Evolutionary conservation across 1,140 invertebrate genomes (phyloP), one percentile per base, ranked within the genome.

Genomic region (Ceratoteleas bidentatus): DNA sequence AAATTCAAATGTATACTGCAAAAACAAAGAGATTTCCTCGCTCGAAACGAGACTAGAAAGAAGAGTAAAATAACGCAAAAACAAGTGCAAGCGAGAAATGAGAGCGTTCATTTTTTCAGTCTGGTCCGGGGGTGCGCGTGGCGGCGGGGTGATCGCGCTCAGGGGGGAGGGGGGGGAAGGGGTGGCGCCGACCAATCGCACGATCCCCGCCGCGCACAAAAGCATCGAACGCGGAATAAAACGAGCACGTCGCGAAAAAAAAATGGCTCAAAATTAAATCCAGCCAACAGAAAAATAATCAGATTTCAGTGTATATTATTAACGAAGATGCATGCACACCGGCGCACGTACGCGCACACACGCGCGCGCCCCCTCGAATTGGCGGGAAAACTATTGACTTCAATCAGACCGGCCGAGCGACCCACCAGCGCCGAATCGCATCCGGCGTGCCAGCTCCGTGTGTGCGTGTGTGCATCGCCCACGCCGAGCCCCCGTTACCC

Each of bases 251-350:
- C 53, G 72, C 65, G 69, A 36, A 43, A 84, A 84, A 73, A 79
- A 83, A 85, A 81, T 75, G 62, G 87, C 86, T 89, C 80, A 85
- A 89, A 90, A 90, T 91, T 90, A 91, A 91, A 91, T 90, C 85
- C 84, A 87, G 77, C 84, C 83, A 86, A 85, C 85, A 88, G 87
- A 90, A 90, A 90, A 91, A 91, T 90, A 90, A 91, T 91, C 87
- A 90, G 89, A 90, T 90, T 90, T 90, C 84, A 86, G 84, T 87
- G 87, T 90, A 88, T 88, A 90, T 90, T 90, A 91, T 90, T 90
- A 90, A 89, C 85, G 88, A 85, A 86, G 84, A 84, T 85, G 84
- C 83, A 82, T 69, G 78, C 66, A 76, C 70, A 64, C 73, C 8
- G 4, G 50, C 40, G 54, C 3, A 53, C 60, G 32, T 33, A 13